Conservation (phyloP, 2,113 vertebrate genomes). For the Malurus cyaneus region DNA sequence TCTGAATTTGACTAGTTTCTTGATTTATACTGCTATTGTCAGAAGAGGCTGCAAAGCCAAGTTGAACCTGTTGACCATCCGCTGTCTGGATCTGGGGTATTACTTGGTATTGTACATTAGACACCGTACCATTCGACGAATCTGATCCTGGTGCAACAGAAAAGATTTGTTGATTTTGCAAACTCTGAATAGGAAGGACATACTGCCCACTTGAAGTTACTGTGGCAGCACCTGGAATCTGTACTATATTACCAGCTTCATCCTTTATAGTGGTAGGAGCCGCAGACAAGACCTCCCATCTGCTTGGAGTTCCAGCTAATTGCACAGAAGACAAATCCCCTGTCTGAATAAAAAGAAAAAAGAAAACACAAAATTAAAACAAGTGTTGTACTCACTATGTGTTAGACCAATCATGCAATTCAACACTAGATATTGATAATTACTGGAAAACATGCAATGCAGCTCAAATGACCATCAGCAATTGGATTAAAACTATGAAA, state of each 20-base stretch:
- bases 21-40: conserved; percentile 91
- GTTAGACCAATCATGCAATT: conserved; percentile 25
- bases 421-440: background rate
- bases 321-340: conserved; percentile 90
- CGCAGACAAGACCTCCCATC: conserved; percentile 94
- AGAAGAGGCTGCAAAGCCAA: conserved; percentile 90
- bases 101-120: conserved; percentile 99
- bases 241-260: conserved; percentile 92
- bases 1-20: conserved; percentile 96
- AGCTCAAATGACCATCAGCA: background rate
- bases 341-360: conserved; percentile 78
- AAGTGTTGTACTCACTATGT: background rate
- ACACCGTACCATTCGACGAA: conserved; percentile 91
- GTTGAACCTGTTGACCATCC: conserved; percentile 90
- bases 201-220: conserved; percentile 97
- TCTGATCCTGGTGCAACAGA: conserved; percentile 92
- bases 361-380: conserved; percentile 55
- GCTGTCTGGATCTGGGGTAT: conserved; percentile 97
- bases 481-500: background rate
- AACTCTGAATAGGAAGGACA: conserved; percentile 95
- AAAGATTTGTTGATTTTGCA: conserved; percentile 97
- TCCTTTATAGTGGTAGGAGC: conserved; percentile 88
- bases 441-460: background rate
- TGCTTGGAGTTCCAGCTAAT: conserved; percentile 88
- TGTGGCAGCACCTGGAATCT: conserved; percentile 90